Percentiles rank a stretch among this genome's conserved stretches.
Evolutionary conservation across 2,113 vertebrate genomes (phyloP).

Genomic region (Gymnocephalus cernua): DNA sequence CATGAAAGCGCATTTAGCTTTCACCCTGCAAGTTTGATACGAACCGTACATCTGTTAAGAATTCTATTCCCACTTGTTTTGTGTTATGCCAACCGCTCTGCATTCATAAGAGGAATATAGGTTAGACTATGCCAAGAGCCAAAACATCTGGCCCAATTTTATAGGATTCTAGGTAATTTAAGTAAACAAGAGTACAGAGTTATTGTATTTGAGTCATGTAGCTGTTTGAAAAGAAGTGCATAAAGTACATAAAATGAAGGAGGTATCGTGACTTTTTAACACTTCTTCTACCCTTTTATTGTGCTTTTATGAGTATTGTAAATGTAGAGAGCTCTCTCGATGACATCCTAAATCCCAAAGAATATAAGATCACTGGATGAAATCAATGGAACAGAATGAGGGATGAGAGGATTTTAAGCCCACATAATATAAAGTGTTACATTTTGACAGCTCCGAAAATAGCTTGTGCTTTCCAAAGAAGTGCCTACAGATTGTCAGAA

Average conservation of each 20-base stretch:
- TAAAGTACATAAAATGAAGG: constrained; percentile 33
- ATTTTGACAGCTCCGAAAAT: constrained; percentile 67
- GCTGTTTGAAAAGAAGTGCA: constrained; percentile 8
- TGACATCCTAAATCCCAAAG: constrained; percentile 29
- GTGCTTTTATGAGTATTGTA: constrained; percentile 51
- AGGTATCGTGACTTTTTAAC: constrained; percentile 33
- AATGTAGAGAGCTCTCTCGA: constrained; percentile 37
- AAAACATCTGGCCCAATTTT: constrained; percentile 47
- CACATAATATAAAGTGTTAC: constrained; percentile 61
- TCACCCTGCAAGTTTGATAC: constrained; percentile 18
- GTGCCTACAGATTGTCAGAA: constrained; percentile 62
- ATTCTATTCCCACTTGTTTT: constrained; percentile 36
- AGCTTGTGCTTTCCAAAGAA: constrained; percentile 56
- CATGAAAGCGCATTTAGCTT: constrained; percentile 12
- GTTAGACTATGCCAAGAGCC: constrained; percentile 36
- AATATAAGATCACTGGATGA: constrained; percentile 60
- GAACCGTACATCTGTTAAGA: constrained; percentile 11
- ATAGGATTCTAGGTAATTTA: constrained; percentile 37
- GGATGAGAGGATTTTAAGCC: constrained; percentile 61
- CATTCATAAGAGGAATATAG: constrained; percentile 35
- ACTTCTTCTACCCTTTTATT: constrained; percentile 28
- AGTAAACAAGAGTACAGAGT: constrained; percentile 34
- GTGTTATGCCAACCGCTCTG: not conserved
- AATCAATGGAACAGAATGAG: constrained; percentile 65
- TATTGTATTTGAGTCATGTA: constrained; percentile 21